Percentiles rank a stretch among this genome's conserved stretches.
phyloP scores from a whole-genome alignment of 2,888 invertebrate species.

The Lordiphosa andalusiaca region DNA sequence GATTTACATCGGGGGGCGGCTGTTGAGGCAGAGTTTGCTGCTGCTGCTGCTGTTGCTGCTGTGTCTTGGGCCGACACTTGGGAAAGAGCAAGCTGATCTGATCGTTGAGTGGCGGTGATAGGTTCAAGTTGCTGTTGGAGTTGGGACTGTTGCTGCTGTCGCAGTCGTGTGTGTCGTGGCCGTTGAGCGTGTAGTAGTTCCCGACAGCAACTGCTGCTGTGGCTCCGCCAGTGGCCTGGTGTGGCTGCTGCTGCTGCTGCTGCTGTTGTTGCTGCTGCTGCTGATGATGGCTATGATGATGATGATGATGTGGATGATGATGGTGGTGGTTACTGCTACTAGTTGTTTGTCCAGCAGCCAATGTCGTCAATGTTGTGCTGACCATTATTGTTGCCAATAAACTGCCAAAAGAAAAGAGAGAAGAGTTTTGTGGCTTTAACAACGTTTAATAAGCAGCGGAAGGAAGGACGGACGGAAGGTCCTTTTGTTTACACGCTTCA shows the following conservation, averaged over 20 bases:
- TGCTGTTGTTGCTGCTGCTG: conserved; percentile 31
- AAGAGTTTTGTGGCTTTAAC: conserved; percentile 1
- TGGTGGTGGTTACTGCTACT: conserved; percentile 77
- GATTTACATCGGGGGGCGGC: conserved; percentile 45
- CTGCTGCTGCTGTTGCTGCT: conserved; percentile 32
- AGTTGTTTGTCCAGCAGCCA: conserved; percentile 80
- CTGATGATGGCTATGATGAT: conserved; percentile 36
- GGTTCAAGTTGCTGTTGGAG: conserved; percentile 49
- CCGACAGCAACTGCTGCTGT: conserved; percentile 6
- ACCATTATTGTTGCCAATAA: conserved; percentile 80
- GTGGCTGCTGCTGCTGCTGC: conserved; percentile 30
- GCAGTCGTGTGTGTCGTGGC: conserved; percentile 47
- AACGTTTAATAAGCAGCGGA: conserved; percentile 14
- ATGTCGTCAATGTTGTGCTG: conserved; percentile 81
- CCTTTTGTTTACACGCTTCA: conserved; percentile 36
- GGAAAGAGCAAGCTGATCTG: conserved; percentile 92
- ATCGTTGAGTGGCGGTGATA: conserved; percentile 82
- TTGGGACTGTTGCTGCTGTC: conserved; percentile 34
- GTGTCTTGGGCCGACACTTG: conserved; percentile 89
- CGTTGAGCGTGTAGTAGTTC: conserved; percentile 44
- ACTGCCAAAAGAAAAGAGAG: conserved; percentile 54
- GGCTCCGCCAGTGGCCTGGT: conserved; percentile 41
- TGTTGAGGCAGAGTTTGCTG: conserved; percentile 27
- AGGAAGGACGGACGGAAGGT: background rate
- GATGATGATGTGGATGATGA: conserved; percentile 62